Evolutionary conservation across 1,140 invertebrate genomes (phyloP), one percentile per base, ranked within the genome.

Genomic region (Bombyx mandarina): DNA sequence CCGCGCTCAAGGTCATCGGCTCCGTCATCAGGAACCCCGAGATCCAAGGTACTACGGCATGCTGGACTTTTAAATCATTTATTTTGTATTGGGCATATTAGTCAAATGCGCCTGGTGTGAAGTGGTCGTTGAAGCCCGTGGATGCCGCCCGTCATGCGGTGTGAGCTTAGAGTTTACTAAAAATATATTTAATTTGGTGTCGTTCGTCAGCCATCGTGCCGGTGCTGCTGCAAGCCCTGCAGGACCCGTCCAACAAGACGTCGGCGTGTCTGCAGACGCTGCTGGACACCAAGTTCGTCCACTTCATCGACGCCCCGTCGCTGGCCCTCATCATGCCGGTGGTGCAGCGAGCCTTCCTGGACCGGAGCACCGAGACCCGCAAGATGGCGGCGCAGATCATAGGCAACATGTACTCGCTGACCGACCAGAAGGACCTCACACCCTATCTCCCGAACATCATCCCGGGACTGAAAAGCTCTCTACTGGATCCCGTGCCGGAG

Each of bases 311-410:
- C 88, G 96, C 99, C 6, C 98, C 98, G 1, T 99, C 98, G 0
- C 90, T 99, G 5, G 98, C 99, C 59, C 89, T 99, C 10, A 99
- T 99, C 63, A 99, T 99, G 98, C 98, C 98, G 1, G 98, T 99
- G 0, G 97, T 99, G 18, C 95, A 99, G 82, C 88, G 98, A 66
- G 98, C 98, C 7, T 99, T 99, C 82, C 94, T 97, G 88, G 98
- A 99, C 88, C 90, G 98, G 54, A 97, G 96, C 7, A 99, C 97
- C 0, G 98, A 99, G 88, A 99, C 97, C 0, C 91, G 98, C 71
- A 98, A 99, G 90, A 99, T 99, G 96, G 97, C 98, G 26, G 96
- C 97, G n/a, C 95, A 96, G 88, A 99, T 99, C 76, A 99, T 99
- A 70, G 98, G 98, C 49, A 99, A 99, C 83, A 99, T 99, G 97